Percentiles rank a stretch among this genome's conserved stretches.
These are phyloP conservation scores for Bimastos eiseni DNA, from an alignment of 2,888 invertebrate genomes.

Conservation along the genomic window DNA sequence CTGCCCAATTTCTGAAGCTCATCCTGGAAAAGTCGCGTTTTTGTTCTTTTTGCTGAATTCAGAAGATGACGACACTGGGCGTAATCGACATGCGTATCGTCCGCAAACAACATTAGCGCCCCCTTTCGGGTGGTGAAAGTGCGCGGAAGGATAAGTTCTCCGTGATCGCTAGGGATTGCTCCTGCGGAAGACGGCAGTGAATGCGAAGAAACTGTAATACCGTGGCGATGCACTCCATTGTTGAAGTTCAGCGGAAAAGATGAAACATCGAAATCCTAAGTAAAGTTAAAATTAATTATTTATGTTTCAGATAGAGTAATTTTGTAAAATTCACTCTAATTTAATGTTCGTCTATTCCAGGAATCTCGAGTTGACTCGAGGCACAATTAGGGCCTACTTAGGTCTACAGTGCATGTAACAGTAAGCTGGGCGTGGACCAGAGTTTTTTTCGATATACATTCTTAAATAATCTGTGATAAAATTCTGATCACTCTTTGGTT, in stretches of 20 bases:
- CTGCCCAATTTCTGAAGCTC: neutral
- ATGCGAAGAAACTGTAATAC: constrained; percentile 15
- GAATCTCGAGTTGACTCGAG: too few relatives aligned
- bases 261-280: neutral
- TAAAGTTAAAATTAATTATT: neutral
- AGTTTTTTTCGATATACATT: too few relatives aligned
- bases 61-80: neutral
- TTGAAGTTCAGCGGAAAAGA: neutral
- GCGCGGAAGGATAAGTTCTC: neutral
- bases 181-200: neutral
- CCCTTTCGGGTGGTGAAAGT: constrained; percentile 8
- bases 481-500: too few relatives aligned
- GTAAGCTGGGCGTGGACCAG: too few relatives aligned
- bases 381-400: too few relatives aligned
- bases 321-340: neutral
- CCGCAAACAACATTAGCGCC: constrained; percentile 18
- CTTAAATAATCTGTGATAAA: too few relatives aligned
- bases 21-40: neutral
- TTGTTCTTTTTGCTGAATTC: neutral
- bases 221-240: constrained; percentile 17
- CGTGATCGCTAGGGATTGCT: neutral
- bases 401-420: too few relatives aligned
- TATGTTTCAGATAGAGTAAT: neutral
- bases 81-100: neutral
- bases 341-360: too few relatives aligned